Evolutionary conservation across 2,888 invertebrate genomes (phyloP), one percentile per base, ranked within the genome.

Genomic region (Ryuthela nishihirai): DNA sequence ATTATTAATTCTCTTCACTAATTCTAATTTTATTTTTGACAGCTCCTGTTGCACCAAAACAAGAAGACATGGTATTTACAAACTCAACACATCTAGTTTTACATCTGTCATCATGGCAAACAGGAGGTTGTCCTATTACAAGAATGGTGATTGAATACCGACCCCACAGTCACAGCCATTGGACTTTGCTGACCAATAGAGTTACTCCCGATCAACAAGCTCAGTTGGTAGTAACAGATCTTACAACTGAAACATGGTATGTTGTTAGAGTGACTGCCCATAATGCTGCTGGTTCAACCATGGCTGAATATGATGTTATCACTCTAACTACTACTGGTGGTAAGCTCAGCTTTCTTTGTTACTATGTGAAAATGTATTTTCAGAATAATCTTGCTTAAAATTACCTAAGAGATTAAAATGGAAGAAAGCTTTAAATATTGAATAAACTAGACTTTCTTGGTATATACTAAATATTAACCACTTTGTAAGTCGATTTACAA

Each of bases 1-100:
- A n/a, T n/a, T n/a, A n/a, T n/a, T n/a, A n/a, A n/a, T n/a, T n/a
- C n/a, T n/a, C n/a, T n/a, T n/a, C n/a, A n/a, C n/a, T n/a, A n/a
- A n/a, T n/a, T n/a, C n/a, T n/a, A n/a, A 15, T 17, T 15, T 26
- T 17, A 35, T 32, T 38, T 39, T 20, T 64, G 67, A 23, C 69
- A 77, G 77, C 71, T 38, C 76, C 76, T n/a, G 71, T 74, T 20
- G 70, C 71, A 54, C 75, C 76, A 2, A 67, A 72, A 17, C 72
- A 72, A 56, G 71, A 70, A 50, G 69, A 72, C 52, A 67, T 76
- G 17, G 61, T 77, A 35, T 66, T 69, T 5, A 70, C 73, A 7
- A 76, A 76, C 60, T 70, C 72, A 2, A 75, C 76, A 2, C 75
- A 72, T 24, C 72, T 76, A 21, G 69, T 72, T 48, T 70, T 77